These are phyloP conservation scores for Mesitornis unicolor DNA, from an alignment of 2,113 vertebrate species.

Conservation along the genomic window DNA sequence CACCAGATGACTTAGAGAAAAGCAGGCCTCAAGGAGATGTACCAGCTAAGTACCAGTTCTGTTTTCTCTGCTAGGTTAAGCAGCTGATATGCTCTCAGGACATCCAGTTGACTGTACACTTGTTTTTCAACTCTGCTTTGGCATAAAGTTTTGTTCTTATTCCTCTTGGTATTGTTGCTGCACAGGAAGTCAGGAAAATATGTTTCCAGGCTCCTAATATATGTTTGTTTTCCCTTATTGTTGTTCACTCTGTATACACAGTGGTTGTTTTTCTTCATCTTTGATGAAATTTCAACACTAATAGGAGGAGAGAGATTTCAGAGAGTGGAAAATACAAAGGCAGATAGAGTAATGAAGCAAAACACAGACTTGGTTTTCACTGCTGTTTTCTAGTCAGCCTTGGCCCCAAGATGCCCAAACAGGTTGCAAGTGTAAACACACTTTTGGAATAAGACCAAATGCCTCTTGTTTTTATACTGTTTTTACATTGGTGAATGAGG, in stretches of 20 bases:
- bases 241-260: slow-evolving; percentile 43
- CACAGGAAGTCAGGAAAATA: slow-evolving; percentile 61
- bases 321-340: background rate
- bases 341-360: background rate
- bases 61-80: background rate
- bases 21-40: background rate
- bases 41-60: background rate
- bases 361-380: background rate
- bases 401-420: slow-evolving; percentile 23
- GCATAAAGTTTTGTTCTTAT: slow-evolving; percentile 15
- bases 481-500: background rate
- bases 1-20: background rate
- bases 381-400: background rate
- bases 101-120: background rate
- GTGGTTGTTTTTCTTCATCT: slow-evolving; percentile 23
- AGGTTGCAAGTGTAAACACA: background rate
- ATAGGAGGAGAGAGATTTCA: background rate
- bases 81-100: background rate
- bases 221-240: slow-evolving; percentile 37
- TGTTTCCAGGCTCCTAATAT: slow-evolving; percentile 43
- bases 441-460: background rate
- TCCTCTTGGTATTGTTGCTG: slow-evolving; percentile 48
- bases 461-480: background rate
- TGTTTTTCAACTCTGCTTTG: slow-evolving; percentile 50
- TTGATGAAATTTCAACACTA: slow-evolving; percentile 15